Base-by-base conservation (phyloP, 2,888 invertebrate genomes). In the Nomada fabriciana region DNA sequence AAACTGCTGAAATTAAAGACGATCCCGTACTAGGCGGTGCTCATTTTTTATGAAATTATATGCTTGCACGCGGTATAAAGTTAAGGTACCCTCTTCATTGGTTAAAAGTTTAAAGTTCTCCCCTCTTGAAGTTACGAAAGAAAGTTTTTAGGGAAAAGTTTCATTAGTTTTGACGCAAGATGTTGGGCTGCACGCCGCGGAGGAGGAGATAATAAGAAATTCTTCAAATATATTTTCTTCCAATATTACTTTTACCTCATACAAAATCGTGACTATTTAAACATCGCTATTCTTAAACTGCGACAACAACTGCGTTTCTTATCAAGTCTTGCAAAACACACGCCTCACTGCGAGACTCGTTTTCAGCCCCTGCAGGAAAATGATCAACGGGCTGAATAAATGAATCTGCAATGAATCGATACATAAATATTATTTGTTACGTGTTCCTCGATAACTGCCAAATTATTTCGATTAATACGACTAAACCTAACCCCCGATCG, bases 391-490 rank as follows among this genome's bases (percentile, higher is more conserved):
- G 50, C 50, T 50, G n/a, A 53, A 53, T 53, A n/a, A 64, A 36
- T 15, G n/a, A 29, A 25, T 53, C 13, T 15, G n/a, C 20, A 20
- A 36, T 4, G 25, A 29, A 59, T 23, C 29, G 15, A 13, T 36
- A 50, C 29, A 5, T 2, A 43, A 11, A 7, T 23, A 36, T 60
- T 11, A 53, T 18, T n/a, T 2, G 13, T 15, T 23, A 23, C n/a
- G 0, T 18, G 15, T 25, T 25, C 7, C 65, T n/a, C 25, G 11
- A 23, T 13, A 52, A 79, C 15, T 20, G 61, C 18, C 47, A 20
- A 78, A 78, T 77, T 79, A 79, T 71, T 67, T 79, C 53, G 20
- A 72, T 80, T 55, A 80, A 57, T 47, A 42, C 42, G 25, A 15
- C 20, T 29, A 7, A 7, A 9, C 7, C 36, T 0, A 5, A 36